Evolutionary conservation across 2,113 vertebrate species (phyloP).

Genomic region (Cryptotis parvus): DNA sequence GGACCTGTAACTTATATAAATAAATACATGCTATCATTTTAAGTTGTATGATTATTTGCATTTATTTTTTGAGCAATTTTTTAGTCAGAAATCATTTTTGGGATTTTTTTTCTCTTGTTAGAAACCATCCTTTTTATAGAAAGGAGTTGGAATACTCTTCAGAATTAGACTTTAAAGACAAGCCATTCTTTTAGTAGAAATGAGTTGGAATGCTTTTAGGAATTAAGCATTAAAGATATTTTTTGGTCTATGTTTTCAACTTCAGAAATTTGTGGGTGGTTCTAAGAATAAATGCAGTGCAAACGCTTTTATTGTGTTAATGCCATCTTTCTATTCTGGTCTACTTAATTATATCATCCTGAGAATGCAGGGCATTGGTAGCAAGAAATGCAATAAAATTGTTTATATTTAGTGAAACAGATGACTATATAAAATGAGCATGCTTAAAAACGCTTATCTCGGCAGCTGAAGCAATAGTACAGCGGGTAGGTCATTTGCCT

Average conservation of each 20-base stretch:
- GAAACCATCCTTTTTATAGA: constrained; percentile 48
- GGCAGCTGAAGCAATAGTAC: too few relatives aligned
- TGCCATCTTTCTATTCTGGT: constrained; percentile 76
- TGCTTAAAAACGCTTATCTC: too few relatives aligned
- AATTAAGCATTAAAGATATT: neutral
- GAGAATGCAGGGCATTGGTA: constrained; percentile 53
- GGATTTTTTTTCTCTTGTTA: neutral
- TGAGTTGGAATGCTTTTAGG: too few relatives aligned
- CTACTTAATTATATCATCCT: constrained; percentile 73
- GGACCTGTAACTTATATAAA: too few relatives aligned
- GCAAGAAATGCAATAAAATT: constrained; percentile 69
- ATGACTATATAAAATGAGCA: too few relatives aligned
- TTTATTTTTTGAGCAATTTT: neutral
- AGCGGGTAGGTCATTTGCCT: too few relatives aligned
- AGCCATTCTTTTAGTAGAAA: neutral
- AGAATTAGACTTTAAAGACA: constrained; percentile 64
- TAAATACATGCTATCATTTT: too few relatives aligned
- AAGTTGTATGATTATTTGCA: neutral
- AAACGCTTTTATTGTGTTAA: constrained; percentile 64
- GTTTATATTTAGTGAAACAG: constrained; percentile 60
- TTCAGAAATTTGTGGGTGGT: constrained; percentile 67
- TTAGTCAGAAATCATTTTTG: neutral
- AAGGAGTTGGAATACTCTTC: constrained; percentile 61
- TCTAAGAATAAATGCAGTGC: constrained; percentile 72
- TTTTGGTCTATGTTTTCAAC: too few relatives aligned